Evolutionary conservation across 2,113 vertebrate species (phyloP), one percentile per base, ranked within the genome.

Genomic region (Chaetops frenatus): DNA sequence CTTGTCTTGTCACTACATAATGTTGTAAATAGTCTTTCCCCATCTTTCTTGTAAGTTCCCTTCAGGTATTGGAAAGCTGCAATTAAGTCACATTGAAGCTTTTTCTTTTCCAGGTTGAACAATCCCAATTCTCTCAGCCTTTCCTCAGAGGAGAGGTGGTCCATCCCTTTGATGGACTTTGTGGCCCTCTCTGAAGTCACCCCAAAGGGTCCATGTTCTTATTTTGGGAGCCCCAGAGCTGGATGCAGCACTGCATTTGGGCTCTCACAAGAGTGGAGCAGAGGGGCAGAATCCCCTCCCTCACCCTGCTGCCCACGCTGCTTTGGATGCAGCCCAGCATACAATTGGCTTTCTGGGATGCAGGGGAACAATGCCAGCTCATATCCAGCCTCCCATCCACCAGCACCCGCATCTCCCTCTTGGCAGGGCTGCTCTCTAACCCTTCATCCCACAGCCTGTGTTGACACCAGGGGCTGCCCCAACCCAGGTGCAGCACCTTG

Each of bases 21-120:
- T 0, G 0, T 7, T 67, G 28, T 11, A 27, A 38, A 48, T 28
- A 57, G 5, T n/a, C 14, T 21, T 48, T 13, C 7, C 14, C 18
- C 19, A 1, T 33, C n/a, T 33, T 47, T 36, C 42, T 28, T 57
- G 8, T 81, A 67, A 48, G 18, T 33, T 38, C 28, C 2, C 7
- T 38, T 48, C 42, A 48, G 42, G 11, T 9, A 48, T 28, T 40
- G 28, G 35, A 81, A 69, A 14, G 42, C 18, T 0, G 2, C n/a
- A 67, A 6, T 23, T n/a, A 17, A 3, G 6, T 40, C 14, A 69
- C 23, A 18, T 23, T n/a, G 28, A 40, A 48, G 7, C 3, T 13
- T 67, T n/a, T 44, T 40, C 29, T 58, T 48, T 48, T 70, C 29
- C 54, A n/a, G 29, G 9, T 0, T 50, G 35, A 33, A 23, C 29